phyloP scores from a whole-genome alignment of 2,797 vertebrate species.

The Sphenodon punctatus region DNA sequence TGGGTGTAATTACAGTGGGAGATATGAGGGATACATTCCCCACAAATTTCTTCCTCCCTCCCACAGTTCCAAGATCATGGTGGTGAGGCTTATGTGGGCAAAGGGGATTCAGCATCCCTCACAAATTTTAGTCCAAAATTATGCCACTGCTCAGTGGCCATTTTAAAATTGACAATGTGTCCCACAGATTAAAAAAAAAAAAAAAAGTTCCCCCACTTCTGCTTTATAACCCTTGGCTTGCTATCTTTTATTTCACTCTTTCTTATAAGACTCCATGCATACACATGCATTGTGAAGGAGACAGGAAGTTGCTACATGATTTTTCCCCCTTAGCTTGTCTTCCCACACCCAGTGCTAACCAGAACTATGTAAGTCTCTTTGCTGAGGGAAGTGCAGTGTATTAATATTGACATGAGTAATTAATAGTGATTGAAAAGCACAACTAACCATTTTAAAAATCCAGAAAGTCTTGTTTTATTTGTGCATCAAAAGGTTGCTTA shows the following conservation, averaged over 20 bases:
- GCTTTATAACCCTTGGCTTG: not conserved
- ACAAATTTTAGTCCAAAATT: too few relatives aligned
- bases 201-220: too few relatives aligned
- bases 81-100: too few relatives aligned
- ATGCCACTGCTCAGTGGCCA: too few relatives aligned
- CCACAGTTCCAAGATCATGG: too few relatives aligned
- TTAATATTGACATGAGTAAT: not conserved
- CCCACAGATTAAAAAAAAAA: too few relatives aligned
- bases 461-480: not conserved
- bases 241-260: not conserved
- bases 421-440: not conserved
- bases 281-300: not conserved
- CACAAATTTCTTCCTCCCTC: too few relatives aligned
- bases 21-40: too few relatives aligned
- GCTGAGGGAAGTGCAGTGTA: not conserved
- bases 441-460: not conserved
- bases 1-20: too few relatives aligned
- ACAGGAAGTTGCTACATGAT: not conserved
- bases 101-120: too few relatives aligned
- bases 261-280: not conserved
- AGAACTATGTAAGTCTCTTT: not conserved
- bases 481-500: slow-evolving; percentile 28
- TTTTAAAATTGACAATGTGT: too few relatives aligned
- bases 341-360: not conserved
- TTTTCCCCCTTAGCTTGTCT: not conserved